Conservation (phyloP, 2,113 vertebrate species). For the Pseudonaja textilis region DNA sequence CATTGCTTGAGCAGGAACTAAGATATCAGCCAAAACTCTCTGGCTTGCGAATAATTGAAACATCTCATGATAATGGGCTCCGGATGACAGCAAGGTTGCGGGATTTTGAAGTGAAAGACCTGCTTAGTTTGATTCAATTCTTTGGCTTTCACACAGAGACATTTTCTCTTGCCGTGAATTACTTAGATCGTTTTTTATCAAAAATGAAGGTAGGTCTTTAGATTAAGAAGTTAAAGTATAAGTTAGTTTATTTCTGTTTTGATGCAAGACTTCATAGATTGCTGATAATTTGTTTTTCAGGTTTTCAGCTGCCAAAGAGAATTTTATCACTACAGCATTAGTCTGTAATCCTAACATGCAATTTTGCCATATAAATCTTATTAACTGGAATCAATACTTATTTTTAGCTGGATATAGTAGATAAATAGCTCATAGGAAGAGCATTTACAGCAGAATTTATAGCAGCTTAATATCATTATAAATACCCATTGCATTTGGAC, state of each 20-base stretch:
- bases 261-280: rapidly evolving
- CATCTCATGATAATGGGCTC: constrained; percentile 86
- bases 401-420: neutral
- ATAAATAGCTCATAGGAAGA: neutral
- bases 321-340: neutral
- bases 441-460: neutral
- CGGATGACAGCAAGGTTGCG: constrained; percentile 86
- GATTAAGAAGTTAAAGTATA: neutral
- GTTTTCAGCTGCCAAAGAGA: neutral
- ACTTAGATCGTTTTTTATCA: constrained; percentile 90
- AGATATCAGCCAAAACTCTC: constrained; percentile 86
- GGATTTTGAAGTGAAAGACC: constrained; percentile 90
- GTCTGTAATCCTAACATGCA: neutral
- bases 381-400: neutral
- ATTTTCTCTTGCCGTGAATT: constrained; percentile 87
- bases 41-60: constrained; percentile 85
- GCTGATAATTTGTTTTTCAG: neutral
- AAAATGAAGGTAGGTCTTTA: constrained; percentile 86
- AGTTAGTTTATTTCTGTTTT: neutral
- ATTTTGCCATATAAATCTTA: neutral
- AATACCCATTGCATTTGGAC: neutral
- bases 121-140: constrained; percentile 90
- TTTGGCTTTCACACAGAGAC: constrained; percentile 90
- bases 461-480: neutral
- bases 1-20: constrained; percentile 80